Conservation (phyloP, 2,113 vertebrate species). For the Etheostoma spectabile region DNA sequence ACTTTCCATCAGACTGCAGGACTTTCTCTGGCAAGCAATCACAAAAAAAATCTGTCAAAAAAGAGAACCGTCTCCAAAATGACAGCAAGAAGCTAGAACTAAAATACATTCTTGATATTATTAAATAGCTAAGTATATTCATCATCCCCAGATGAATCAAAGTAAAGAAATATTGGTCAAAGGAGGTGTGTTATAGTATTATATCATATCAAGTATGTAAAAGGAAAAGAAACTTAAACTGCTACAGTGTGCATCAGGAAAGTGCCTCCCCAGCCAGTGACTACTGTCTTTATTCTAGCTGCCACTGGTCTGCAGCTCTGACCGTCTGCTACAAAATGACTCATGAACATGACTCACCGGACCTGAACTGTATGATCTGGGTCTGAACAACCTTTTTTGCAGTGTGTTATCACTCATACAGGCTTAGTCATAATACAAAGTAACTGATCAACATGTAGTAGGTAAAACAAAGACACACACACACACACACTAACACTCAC, state of each 20-base stretch:
- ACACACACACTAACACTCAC: too few species aligned
- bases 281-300: background rate
- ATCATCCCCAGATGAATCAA: background rate
- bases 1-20: background rate
- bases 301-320: background rate
- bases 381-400: conserved; percentile 5
- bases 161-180: background rate
- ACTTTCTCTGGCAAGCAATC: background rate
- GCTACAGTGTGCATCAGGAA: too few species aligned
- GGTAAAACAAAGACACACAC: conserved; percentile 3
- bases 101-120: background rate
- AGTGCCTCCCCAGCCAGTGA: background rate
- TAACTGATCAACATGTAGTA: conserved; percentile 22
- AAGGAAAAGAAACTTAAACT: background rate
- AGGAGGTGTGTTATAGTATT: background rate
- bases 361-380: background rate
- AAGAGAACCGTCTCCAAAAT: background rate
- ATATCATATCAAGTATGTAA: background rate
- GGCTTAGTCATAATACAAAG: conserved; percentile 20
- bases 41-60: background rate
- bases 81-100: too few species aligned
- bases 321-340: conserved; percentile 6
- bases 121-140: background rate
- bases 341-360: conserved; percentile 47
- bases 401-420: conserved; percentile 4